phyloP scores from a whole-genome alignment of 1,140 invertebrate genomes.

The Nylanderia fulva region DNA sequence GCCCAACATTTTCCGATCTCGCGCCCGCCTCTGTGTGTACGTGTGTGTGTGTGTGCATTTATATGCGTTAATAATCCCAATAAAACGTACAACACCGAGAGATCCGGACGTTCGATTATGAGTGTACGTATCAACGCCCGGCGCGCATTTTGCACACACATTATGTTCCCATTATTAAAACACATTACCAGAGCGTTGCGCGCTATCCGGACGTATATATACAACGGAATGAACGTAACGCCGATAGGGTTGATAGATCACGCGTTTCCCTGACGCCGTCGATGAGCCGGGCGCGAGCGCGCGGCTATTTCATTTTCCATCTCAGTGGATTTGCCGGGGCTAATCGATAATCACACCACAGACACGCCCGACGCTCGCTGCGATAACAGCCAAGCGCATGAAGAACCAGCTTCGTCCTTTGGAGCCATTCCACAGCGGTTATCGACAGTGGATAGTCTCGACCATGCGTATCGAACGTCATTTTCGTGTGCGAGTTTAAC shows the following conservation, averaged over 20 bases:
- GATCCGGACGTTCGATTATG: too few relatives aligned
- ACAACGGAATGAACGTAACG: conserved; percentile 36
- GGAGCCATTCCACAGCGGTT: conserved; percentile 53
- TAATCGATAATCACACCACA: conserved; percentile 71
- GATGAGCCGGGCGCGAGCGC: conserved; percentile 64
- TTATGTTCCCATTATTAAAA: conserved; percentile 45
- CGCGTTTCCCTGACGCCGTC: conserved; percentile 62
- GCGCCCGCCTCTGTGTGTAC: background rate
- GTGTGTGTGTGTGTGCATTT: too few relatives aligned
- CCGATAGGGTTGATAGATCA: conserved; percentile 55
- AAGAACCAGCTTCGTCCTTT: conserved; percentile 21
- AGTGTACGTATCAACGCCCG: background rate
- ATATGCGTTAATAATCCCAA: conserved; percentile 27
- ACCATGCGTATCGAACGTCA: background rate
- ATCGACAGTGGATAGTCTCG: conserved; percentile 66
- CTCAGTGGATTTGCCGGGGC: conserved; percentile 66
- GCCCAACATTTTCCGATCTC: background rate
- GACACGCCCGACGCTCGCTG: conserved; percentile 70
- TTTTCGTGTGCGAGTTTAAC: background rate
- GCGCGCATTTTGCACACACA: conserved; percentile 34
- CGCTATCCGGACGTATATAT: background rate
- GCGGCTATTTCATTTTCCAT: conserved; percentile 73
- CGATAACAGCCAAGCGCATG: conserved; percentile 65
- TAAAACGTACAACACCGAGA: conserved; percentile 17
- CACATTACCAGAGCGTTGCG: conserved; percentile 11